Evolutionary conservation across 2,113 vertebrate genomes (phyloP).

Genomic region (Sinocyclocheilus grahami): DNA sequence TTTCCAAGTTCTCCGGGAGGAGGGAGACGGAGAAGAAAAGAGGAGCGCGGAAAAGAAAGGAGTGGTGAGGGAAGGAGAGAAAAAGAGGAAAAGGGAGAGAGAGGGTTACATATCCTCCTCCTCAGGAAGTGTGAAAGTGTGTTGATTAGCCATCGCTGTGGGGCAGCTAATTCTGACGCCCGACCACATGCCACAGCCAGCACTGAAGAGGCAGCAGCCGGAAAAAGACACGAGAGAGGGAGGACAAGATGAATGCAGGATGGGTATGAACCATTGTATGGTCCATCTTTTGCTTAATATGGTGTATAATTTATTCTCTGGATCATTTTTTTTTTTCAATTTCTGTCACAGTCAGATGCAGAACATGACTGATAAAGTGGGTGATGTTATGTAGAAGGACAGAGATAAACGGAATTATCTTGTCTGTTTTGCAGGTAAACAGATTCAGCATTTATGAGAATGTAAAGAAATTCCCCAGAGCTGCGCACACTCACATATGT

Average conservation of each 20-base stretch:
- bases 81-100: slow-evolving; percentile 16
- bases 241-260: slow-evolving; percentile 4
- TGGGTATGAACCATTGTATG: background rate
- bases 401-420: background rate
- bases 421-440: slow-evolving; percentile 22
- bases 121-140: slow-evolving; percentile 50
- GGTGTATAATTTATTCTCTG: background rate
- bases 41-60: slow-evolving; percentile 49
- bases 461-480: slow-evolving; percentile 20
- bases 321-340: background rate
- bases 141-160: slow-evolving; percentile 48
- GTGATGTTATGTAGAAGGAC: background rate
- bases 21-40: slow-evolving; percentile 52
- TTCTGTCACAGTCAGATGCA: background rate
- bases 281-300: background rate
- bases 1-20: slow-evolving; percentile 87
- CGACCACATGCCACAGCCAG: slow-evolving; percentile 33
- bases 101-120: slow-evolving; percentile 33
- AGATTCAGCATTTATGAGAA: background rate
- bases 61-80: slow-evolving; percentile 48
- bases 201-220: background rate
- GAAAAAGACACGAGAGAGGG: background rate
- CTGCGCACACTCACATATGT: background rate
- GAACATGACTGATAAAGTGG: background rate
- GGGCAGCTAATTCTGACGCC: slow-evolving; percentile 39